Conservation (phyloP, 2,888 invertebrate genomes). For the Xestia rhomboidea region DNA sequence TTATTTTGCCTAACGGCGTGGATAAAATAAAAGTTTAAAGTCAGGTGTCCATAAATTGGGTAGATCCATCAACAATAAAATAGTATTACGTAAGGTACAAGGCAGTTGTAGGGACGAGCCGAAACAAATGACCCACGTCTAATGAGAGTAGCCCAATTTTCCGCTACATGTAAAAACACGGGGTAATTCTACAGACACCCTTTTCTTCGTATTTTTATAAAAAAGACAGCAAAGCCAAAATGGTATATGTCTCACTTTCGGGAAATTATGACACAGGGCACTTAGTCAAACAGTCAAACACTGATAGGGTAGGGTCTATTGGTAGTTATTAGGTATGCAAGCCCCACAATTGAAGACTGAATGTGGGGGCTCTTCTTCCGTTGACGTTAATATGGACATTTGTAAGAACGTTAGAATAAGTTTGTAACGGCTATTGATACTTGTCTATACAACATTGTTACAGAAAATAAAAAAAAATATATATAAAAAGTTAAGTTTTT, state of each 20-base stretch:
- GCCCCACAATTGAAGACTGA: too few relatives aligned
- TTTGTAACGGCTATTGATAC: too few relatives aligned
- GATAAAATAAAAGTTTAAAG: neutral
- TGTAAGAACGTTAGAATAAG: too few relatives aligned
- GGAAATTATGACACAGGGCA: neutral
- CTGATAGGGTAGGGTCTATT: too few relatives aligned
- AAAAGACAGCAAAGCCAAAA: slow-evolving; percentile 14
- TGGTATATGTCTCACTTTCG: slow-evolving; percentile 17
- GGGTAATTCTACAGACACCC: slow-evolving; percentile 75
- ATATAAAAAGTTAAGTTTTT: too few relatives aligned
- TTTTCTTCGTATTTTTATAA: slow-evolving; percentile 61
- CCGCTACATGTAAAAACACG: slow-evolving; percentile 77
- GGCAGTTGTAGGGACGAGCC: slow-evolving; percentile 59
- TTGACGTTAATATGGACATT: too few relatives aligned
- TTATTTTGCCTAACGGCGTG: neutral
- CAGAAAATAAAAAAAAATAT: too few relatives aligned
- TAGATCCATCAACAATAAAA: slow-evolving; percentile 63
- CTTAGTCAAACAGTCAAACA: too few relatives aligned
- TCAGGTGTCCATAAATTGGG: slow-evolving; percentile 53
- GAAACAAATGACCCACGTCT: slow-evolving; percentile 80
- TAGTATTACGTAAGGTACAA: slow-evolving; percentile 58
- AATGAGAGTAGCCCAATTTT: slow-evolving; percentile 83
- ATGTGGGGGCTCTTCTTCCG: neutral
- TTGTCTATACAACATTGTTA: too few relatives aligned
- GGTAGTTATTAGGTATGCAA: too few relatives aligned